Percentiles rank a stretch among this genome's conserved stretches.
Conservation (phyloP, 64 coral and sea anemone species). For the Cladopsammia gracilis region DNA sequence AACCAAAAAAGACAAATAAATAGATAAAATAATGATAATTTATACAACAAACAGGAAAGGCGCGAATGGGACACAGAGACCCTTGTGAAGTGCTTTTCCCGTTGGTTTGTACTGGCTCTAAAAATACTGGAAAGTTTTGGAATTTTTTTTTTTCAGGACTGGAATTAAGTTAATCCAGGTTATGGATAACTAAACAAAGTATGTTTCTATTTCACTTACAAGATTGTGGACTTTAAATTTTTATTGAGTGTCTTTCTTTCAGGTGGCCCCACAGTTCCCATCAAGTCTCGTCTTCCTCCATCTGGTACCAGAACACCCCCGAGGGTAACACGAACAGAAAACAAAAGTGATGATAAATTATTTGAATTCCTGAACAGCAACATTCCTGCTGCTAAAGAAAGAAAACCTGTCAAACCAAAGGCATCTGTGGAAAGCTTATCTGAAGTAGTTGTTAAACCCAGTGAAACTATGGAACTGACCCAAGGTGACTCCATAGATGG, state of each 20-base stretch:
- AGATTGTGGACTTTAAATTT: too few species aligned
- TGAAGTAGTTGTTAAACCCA: conserved; percentile 9
- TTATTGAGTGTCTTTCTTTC: not conserved
- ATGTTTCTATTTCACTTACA: too few species aligned
- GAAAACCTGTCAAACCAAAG: conserved; percentile 68
- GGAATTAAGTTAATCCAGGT: too few species aligned
- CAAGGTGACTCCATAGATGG: not conserved
- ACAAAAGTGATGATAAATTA: conserved; percentile 89
- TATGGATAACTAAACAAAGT: too few species aligned
- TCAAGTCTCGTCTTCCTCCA: conserved; percentile 52
- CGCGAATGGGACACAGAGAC: too few species aligned
- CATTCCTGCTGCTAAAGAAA: conserved; percentile 69
- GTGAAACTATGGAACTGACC: not conserved
- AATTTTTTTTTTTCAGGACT: too few species aligned
- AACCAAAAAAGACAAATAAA: too few species aligned
- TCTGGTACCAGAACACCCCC: conserved; percentile 68
- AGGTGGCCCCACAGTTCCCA: conserved; percentile 64
- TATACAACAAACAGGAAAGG: too few species aligned
- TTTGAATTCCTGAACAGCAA: conserved; percentile 96
- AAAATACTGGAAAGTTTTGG: too few species aligned
- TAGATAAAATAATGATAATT: too few species aligned
- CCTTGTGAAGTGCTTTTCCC: too few species aligned
- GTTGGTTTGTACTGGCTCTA: too few species aligned
- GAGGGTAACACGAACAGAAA: conserved; percentile 60
- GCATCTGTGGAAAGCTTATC: conserved; percentile 24